These are phyloP conservation scores for Melopsittacus undulatus DNA, from an alignment of 2,797 vertebrate genomes.

Conservation along the genomic window DNA sequence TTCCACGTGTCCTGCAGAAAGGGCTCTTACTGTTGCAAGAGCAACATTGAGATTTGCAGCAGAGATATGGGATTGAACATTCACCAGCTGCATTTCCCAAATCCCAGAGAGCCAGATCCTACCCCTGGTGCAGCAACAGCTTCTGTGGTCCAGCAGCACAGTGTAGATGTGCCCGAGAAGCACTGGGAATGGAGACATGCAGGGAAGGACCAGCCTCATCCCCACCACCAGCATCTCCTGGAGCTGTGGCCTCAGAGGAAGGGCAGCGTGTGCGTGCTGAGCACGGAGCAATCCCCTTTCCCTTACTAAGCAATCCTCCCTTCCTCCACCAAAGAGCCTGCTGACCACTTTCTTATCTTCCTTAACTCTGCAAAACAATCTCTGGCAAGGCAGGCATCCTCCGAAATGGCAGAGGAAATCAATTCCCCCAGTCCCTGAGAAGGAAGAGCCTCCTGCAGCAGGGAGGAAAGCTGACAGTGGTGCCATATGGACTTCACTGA, in stretches of 20 bases:
- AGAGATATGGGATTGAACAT: conserved; percentile 41
- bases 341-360: conserved; percentile 64
- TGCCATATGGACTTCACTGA: not conserved
- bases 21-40: conserved; percentile 9
- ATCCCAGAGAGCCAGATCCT: conserved; percentile 61
- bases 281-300: conserved; percentile 38
- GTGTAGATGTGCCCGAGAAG: not conserved
- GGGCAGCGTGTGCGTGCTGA: conserved; percentile 1
- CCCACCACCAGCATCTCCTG: not conserved
- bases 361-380: conserved; percentile 69
- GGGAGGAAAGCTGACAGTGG: not conserved
- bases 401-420: conserved; percentile 62
- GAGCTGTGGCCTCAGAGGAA: conserved; percentile 49
- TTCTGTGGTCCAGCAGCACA: conserved; percentile 34
- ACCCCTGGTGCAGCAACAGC: conserved; percentile 39
- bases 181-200: not conserved
- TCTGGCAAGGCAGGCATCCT: conserved; percentile 59
- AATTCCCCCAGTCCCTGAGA: conserved; percentile 55
- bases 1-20: not conserved
- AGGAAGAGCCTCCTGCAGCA: conserved; percentile 15
- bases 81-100: conserved; percentile 43
- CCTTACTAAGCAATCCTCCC: conserved; percentile 68
- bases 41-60: not conserved
- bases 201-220: not conserved
- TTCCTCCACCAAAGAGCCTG: conserved; percentile 60